Evolutionary conservation across 2,888 invertebrate species (phyloP).

Genomic region (Ephialtes manifestator): DNA sequence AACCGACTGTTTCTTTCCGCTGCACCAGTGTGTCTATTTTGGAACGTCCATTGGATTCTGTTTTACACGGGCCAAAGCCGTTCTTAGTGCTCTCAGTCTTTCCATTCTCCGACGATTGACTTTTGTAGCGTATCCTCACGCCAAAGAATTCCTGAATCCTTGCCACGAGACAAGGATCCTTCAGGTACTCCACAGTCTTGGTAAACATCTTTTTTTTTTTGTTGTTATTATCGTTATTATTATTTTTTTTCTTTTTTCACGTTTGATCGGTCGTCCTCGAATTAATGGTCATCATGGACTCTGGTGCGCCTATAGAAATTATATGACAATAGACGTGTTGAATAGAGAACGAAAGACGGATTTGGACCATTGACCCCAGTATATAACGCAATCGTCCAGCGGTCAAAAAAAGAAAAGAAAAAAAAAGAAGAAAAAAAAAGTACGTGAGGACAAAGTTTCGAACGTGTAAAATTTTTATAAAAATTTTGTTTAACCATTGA

Average conservation of each 20-base stretch:
- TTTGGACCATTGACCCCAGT: constrained; percentile 48
- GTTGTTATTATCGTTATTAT: not conserved
- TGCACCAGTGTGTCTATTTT: not conserved
- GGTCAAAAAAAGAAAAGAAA: not conserved
- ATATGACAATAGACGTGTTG: constrained; percentile 40
- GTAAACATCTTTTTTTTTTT: constrained; percentile 64
- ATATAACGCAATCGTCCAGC: not conserved
- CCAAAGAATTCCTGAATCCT: constrained; percentile 94
- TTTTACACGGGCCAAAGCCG: constrained; percentile 76
- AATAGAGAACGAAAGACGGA: constrained; percentile 7
- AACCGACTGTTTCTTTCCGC: constrained; percentile 46
- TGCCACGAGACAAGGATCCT: constrained; percentile 92
- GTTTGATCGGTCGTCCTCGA: constrained; percentile 39
- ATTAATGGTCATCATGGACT: constrained; percentile 48
- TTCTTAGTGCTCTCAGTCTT: constrained; percentile 58
- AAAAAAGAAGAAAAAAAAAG: constrained; percentile 1
- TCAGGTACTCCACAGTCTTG: constrained; percentile 89
- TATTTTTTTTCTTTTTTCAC: constrained; percentile 24
- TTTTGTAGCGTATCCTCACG: constrained; percentile 86
- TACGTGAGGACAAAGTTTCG: too few species aligned
- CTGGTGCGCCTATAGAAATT: constrained; percentile 45
- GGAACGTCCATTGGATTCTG: constrained; percentile 49
- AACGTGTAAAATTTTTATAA: too few species aligned
- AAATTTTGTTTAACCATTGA: too few species aligned
- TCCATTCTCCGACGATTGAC: not conserved